phyloP scores from a whole-genome alignment of 2,113 vertebrate species.

The Nothocercus nigrocapillus region DNA sequence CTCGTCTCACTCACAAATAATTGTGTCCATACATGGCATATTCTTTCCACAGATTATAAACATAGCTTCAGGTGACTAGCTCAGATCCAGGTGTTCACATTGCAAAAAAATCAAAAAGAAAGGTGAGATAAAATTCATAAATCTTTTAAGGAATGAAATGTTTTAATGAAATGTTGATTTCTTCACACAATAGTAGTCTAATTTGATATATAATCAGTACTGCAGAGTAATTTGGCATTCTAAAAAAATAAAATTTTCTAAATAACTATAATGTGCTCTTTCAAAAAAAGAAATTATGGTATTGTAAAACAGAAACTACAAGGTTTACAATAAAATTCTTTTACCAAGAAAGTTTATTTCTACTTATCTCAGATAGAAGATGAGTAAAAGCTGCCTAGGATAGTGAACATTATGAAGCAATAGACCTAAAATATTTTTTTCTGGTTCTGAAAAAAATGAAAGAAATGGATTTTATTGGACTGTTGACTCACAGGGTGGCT shows the following conservation, averaged over 20 bases:
- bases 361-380: background rate
- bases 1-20: background rate
- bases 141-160: too few relatives aligned
- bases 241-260: background rate
- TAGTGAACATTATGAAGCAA: background rate
- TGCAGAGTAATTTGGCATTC: background rate
- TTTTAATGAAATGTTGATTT: background rate
- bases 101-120: background rate
- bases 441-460: background rate
- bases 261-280: background rate
- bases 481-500: background rate
- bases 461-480: background rate
- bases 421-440: background rate
- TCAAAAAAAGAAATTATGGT: background rate
- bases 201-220: background rate
- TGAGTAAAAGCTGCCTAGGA: fast-evolving
- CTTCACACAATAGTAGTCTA: background rate
- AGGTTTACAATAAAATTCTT: background rate
- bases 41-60: background rate
- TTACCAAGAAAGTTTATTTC: background rate
- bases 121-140: background rate
- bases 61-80: background rate
- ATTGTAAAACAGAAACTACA: background rate
- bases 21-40: background rate
- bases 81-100: background rate